These are phyloP conservation scores for Trinorchestia longiramus DNA, from an alignment of 1,140 invertebrate species.

Conservation along the genomic window DNA sequence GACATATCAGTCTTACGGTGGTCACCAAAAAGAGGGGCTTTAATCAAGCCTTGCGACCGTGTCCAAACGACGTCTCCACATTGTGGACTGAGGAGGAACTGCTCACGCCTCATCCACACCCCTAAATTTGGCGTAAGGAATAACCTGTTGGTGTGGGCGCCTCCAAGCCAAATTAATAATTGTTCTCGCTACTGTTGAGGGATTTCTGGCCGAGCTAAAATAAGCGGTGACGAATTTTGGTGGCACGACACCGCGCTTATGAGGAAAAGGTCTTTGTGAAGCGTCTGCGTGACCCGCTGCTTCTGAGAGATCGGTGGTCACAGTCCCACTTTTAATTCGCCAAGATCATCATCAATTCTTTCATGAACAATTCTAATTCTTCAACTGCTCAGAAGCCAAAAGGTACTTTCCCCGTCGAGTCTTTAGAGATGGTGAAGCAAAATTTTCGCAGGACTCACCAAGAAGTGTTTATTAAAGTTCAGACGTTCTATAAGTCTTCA, in stretches of 20 bases:
- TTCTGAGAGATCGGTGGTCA: neutral
- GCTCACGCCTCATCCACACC: neutral
- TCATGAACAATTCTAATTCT: neutral
- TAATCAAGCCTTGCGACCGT: neutral
- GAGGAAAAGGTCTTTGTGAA: neutral
- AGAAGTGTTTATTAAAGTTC: neutral
- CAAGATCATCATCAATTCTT: neutral
- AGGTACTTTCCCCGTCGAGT: neutral
- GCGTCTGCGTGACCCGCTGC: neutral
- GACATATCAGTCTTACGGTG: neutral
- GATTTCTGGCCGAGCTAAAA: neutral
- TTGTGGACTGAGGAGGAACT: neutral
- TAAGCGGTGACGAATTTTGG: neutral
- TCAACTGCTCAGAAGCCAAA: neutral
- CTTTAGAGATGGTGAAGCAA: neutral
- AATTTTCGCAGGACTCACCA: neutral
- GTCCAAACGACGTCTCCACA: neutral
- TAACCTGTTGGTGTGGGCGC: neutral
- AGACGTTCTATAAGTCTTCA: neutral
- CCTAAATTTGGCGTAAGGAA: neutral
- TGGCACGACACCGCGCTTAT: neutral
- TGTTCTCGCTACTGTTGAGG: constrained; percentile 21
- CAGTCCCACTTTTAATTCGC: neutral
- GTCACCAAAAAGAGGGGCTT: neutral
- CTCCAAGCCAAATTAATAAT: neutral